Percentiles rank a stretch among this genome's conserved stretches.
Evolutionary conservation across 2,888 invertebrate genomes (phyloP).

Genomic region (Caenorhabditis wallacei): DNA sequence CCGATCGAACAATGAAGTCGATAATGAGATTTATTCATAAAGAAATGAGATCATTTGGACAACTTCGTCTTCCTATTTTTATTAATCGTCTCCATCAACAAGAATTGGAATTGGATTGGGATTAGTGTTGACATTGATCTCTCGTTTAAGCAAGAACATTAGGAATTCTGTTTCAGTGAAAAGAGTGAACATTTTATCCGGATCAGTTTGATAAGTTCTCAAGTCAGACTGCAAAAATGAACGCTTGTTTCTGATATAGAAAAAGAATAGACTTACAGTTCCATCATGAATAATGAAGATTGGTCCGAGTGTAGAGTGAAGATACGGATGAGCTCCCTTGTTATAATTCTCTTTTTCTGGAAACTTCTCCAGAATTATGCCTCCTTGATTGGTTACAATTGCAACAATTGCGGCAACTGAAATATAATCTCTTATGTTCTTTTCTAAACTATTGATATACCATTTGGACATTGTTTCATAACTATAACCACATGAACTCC

Average conservation of each 20-base stretch:
- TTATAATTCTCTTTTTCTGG: slow-evolving; percentile 24
- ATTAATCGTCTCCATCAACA: slow-evolving; percentile 17
- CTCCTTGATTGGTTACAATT: slow-evolving; percentile 13
- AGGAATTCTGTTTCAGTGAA: slow-evolving; percentile 27
- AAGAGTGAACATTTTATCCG: slow-evolving; percentile 21
- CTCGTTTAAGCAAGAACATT: slow-evolving; percentile 26
- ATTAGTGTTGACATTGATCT: slow-evolving; percentile 5
- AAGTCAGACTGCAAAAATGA: slow-evolving; percentile 9
- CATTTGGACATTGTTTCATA: slow-evolving; percentile 23
- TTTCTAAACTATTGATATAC: background rate
- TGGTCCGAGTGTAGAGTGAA: slow-evolving; percentile 22
- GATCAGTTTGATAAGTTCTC: background rate
- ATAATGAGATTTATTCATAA: background rate
- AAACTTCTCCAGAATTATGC: slow-evolving; percentile 12
- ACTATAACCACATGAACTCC: slow-evolving; percentile 34
- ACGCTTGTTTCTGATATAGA: background rate
- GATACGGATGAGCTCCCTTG: slow-evolving; percentile 27
- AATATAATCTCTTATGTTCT: background rate
- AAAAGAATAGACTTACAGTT: background rate
- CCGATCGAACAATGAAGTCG: background rate
- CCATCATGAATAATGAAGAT: slow-evolving; percentile 37
- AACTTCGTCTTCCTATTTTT: background rate
- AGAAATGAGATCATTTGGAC: background rate
- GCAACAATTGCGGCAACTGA: background rate
- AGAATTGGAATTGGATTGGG: slow-evolving; percentile 3